Conservation (phyloP, 2,797 vertebrate species). For the Sparus aurata region DNA sequence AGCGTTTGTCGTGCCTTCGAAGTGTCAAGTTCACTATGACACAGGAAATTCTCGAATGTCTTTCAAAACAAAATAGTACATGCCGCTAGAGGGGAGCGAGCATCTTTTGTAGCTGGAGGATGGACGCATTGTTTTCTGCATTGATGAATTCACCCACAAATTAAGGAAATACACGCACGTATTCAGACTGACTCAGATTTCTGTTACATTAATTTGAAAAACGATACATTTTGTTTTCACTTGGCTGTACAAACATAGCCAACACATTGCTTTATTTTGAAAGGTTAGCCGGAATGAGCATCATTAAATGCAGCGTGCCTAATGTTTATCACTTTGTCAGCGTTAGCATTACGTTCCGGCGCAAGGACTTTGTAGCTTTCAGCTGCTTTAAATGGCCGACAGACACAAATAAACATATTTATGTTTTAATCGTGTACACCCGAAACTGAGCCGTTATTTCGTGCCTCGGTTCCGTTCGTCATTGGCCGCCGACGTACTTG, state of each 20-base stretch:
- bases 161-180: neutral
- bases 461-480: neutral
- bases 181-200: neutral
- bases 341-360: neutral
- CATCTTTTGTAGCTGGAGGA: neutral
- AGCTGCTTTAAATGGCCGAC: fast-evolving
- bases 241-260: too few relatives aligned
- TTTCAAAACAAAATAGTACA: constrained; percentile 9
- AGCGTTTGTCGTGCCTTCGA: neutral
- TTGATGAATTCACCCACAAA: neutral
- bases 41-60: neutral
- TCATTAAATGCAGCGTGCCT: fast-evolving
- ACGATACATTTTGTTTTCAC: neutral
- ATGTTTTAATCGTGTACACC: neutral
- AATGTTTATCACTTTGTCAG: fast-evolving
- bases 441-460: neutral
- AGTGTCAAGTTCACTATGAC: fast-evolving
- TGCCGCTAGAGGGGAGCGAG: neutral
- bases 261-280: constrained; percentile 30
- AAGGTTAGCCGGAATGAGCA: constrained; percentile 3
- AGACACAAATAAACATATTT: fast-evolving
- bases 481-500: neutral
- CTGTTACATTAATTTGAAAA: neutral
- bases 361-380: neutral
- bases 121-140: too few relatives aligned